Evolutionary conservation across 2,797 vertebrate genomes (phyloP).

Genomic region (Poliocrania exsul): DNA sequence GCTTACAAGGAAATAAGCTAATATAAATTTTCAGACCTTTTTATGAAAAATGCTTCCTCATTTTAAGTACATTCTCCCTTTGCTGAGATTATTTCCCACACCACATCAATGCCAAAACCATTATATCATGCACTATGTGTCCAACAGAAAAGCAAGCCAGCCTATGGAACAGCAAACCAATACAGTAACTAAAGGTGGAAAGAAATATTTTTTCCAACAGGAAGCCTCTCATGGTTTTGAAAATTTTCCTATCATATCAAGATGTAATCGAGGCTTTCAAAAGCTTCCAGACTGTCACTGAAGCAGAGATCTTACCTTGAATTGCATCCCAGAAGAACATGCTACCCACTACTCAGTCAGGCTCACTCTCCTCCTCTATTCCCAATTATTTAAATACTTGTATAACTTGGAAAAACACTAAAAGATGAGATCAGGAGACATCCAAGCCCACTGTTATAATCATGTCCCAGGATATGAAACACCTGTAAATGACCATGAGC

Average conservation of each 20-base stretch:
- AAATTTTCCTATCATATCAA: constrained; percentile 16
- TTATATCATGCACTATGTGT: background rate
- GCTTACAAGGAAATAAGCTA: background rate
- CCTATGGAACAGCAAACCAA: background rate
- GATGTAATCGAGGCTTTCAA: constrained; percentile 23
- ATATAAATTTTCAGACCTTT: background rate
- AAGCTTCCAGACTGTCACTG: constrained; percentile 30
- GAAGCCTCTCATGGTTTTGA: constrained; percentile 32
- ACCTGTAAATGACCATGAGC: background rate
- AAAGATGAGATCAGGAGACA: background rate
- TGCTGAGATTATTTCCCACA: background rate
- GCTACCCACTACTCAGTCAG: background rate
- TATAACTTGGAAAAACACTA: background rate
- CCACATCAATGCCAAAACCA: background rate
- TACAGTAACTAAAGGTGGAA: background rate
- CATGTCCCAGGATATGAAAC: background rate
- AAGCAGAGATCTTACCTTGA: constrained; percentile 22
- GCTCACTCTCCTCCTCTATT: background rate
- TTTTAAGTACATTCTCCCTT: constrained; percentile 2
- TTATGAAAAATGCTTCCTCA: background rate
- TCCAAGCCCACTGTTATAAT: background rate
- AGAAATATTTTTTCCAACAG: constrained; percentile 11
- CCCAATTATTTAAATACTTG: background rate
- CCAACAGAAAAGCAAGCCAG: constrained; percentile 27
- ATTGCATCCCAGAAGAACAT: constrained; percentile 1